Percentiles rank a stretch among this genome's conserved stretches.
Evolutionary conservation across 1,140 invertebrate species (phyloP).

Genomic region (Mya arenaria): DNA sequence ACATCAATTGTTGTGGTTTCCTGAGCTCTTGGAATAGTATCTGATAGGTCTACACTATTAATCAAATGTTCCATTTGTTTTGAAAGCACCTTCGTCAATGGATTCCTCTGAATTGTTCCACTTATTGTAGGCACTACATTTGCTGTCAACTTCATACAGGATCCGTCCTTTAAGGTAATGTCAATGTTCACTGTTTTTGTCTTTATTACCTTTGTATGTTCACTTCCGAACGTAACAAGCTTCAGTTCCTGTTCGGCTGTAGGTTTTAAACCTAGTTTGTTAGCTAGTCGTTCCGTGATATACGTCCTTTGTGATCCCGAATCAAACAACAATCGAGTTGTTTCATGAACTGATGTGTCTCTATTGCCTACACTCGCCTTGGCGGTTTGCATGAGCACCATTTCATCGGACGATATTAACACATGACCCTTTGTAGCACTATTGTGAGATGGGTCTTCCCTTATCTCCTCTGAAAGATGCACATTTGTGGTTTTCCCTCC

Average conservation of each 20-base stretch:
- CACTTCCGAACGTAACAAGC: conserved; percentile 23
- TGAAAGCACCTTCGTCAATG: background rate
- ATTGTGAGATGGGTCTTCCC: background rate
- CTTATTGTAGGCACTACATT: conserved; percentile 17
- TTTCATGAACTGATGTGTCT: background rate
- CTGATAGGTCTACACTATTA: conserved; percentile 1
- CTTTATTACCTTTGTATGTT: conserved; percentile 14
- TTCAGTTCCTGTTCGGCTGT: conserved; percentile 9
- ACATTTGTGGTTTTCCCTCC: background rate
- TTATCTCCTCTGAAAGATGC: background rate
- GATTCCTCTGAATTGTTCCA: background rate
- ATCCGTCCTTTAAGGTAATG: background rate
- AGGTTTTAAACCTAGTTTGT: background rate
- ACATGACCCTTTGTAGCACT: background rate
- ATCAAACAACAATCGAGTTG: background rate
- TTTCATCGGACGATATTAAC: background rate
- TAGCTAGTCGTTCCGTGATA: background rate
- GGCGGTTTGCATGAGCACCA: conserved; percentile 32
- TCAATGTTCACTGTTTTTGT: background rate
- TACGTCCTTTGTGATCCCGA: conserved; percentile 10
- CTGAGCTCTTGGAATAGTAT: background rate
- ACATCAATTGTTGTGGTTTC: background rate
- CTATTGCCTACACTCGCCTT: background rate
- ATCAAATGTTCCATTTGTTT: background rate
- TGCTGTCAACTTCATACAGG: background rate